Evolutionary conservation across 2,113 vertebrate genomes (phyloP).

Genomic region (Acrocephalus kingi): DNA sequence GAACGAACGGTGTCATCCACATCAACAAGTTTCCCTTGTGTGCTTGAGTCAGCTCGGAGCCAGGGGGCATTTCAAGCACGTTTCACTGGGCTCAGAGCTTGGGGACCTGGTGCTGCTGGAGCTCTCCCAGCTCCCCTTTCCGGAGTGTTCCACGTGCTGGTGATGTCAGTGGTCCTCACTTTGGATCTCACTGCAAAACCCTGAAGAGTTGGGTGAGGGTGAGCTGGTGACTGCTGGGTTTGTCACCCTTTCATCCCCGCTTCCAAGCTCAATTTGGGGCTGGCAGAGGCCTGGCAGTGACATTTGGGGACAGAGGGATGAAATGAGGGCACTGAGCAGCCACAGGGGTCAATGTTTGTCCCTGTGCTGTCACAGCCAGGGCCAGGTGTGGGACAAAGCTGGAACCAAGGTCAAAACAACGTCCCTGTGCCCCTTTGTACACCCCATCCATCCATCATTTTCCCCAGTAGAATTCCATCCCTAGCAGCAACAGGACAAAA

Average conservation of each 20-base stretch:
- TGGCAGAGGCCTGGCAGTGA: neutral
- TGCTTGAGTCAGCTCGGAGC: constrained; percentile 32
- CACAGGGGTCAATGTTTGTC: fast-evolving
- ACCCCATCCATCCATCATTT: neutral
- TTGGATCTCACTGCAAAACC: neutral
- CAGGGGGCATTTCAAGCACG: constrained; percentile 33
- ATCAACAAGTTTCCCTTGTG: constrained; percentile 26
- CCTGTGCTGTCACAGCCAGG: neutral
- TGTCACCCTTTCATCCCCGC: neutral
- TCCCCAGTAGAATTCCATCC: neutral
- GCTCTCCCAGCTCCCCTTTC: neutral
- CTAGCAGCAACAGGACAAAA: constrained; percentile 31
- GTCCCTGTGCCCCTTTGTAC: neutral
- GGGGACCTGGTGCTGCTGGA: neutral
- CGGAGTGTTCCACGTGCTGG: neutral
- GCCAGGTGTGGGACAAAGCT: fast-evolving
- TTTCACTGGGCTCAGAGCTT: neutral
- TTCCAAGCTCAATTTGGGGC: neutral
- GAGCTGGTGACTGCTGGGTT: neutral
- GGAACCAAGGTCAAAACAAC: neutral
- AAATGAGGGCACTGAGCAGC: neutral
- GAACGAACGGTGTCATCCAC: constrained; percentile 3
- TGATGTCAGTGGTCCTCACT: neutral
- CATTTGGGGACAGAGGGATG: neutral
- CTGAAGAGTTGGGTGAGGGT: neutral